Percentiles rank a stretch among this genome's conserved stretches.
Conservation (phyloP, 1,140 invertebrate species). For the Caenorhabditis inopinata region DNA sequence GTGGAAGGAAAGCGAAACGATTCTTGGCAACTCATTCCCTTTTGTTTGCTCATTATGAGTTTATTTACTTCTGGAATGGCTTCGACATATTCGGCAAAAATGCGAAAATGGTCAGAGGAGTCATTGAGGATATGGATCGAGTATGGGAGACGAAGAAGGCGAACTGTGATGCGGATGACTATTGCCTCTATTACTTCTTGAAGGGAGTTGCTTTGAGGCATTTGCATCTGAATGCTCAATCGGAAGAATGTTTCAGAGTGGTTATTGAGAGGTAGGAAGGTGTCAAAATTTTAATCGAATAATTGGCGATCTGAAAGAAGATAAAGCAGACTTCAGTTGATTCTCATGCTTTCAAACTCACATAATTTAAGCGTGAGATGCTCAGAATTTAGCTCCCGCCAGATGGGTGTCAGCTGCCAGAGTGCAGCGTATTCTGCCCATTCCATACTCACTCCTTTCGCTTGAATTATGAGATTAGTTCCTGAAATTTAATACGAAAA, state of each 20-base stretch:
- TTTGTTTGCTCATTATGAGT: constrained; percentile 78
- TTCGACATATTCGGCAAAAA: constrained; percentile 81
- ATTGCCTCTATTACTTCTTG: constrained; percentile 76
- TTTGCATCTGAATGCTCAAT: constrained; percentile 75
- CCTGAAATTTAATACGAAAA: too few relatives aligned
- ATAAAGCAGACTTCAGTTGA: too few relatives aligned
- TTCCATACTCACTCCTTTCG: too few relatives aligned
- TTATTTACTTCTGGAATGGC: constrained; percentile 90
- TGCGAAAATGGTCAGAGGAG: constrained; percentile 73
- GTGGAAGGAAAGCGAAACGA: constrained; percentile 80
- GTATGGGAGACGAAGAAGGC: constrained; percentile 39
- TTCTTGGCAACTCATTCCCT: constrained; percentile 76
- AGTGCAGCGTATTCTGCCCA: too few relatives aligned
- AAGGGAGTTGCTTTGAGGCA: constrained; percentile 81
- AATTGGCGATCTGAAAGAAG: too few relatives aligned
- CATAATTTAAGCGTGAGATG: too few relatives aligned
- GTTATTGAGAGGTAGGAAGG: constrained; percentile 70
- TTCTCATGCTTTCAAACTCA: too few relatives aligned
- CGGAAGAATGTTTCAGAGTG: constrained; percentile 76
- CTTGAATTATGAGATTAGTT: too few relatives aligned
- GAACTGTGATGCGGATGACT: constrained; percentile 75
- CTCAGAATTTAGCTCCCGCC: too few relatives aligned
- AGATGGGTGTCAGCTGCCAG: too few relatives aligned
- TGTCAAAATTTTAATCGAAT: not conserved
- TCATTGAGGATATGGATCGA: constrained; percentile 74